Conservation (phyloP, 92 coral and sea anemone species). For the Phenganax subtilis region DNA sequence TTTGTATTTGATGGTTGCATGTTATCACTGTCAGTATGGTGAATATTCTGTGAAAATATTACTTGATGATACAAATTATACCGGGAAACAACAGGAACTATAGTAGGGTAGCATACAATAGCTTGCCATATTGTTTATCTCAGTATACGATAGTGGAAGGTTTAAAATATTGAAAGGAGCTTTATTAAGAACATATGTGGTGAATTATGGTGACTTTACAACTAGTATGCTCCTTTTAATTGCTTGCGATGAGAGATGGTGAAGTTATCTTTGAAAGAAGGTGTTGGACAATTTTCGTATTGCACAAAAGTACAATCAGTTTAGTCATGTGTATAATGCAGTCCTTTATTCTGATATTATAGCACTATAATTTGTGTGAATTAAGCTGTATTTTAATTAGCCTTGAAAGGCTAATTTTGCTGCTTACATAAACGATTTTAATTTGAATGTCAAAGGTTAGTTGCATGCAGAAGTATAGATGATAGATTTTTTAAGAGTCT, state of each 20-base stretch:
- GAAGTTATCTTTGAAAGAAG: not conserved
- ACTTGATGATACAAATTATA: not conserved
- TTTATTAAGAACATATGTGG: not conserved
- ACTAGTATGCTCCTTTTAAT: not conserved
- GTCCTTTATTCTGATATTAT: too few species aligned
- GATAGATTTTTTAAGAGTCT: conserved; percentile 7
- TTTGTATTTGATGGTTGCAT: too few species aligned
- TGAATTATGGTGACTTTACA: not conserved
- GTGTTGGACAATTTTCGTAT: too few species aligned
- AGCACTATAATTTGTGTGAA: too few species aligned
- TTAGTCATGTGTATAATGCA: too few species aligned
- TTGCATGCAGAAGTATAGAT: not conserved
- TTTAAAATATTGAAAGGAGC: not conserved
- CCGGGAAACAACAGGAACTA: not conserved
- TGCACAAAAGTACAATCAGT: too few species aligned
- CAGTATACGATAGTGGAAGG: not conserved
- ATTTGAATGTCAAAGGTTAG: conserved; percentile 4
- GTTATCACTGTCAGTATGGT: too few species aligned
- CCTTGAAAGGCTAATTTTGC: not conserved
- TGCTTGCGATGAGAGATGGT: not conserved
- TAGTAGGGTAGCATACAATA: not conserved
- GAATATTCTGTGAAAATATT: not conserved
- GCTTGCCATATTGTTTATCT: not conserved
- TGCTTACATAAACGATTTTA: not conserved
- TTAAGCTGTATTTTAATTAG: not conserved